Evolutionary conservation across 2,797 vertebrate genomes (phyloP).

Genomic region (Anomalospiza imberbis): DNA sequence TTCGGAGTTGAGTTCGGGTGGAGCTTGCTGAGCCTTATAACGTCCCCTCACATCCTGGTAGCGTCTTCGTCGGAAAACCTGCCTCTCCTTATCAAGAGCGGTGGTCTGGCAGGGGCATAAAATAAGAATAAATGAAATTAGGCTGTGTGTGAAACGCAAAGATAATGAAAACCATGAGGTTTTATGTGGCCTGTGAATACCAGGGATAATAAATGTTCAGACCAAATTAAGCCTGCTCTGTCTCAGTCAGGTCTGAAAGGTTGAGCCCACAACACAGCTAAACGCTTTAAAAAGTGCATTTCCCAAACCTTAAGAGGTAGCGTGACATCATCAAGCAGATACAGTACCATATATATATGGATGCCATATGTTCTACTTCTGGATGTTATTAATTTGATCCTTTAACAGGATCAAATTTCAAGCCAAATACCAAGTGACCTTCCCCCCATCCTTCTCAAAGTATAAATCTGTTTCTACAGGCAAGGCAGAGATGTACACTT

Average conservation of each 20-base stretch:
- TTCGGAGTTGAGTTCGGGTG: constrained; percentile 87
- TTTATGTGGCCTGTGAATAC: constrained; percentile 43
- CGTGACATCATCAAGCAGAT: constrained; percentile 57
- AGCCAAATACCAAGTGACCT: constrained; percentile 51
- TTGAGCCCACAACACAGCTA: constrained; percentile 47
- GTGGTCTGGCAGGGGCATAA: constrained; percentile 90
- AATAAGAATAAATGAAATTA: constrained; percentile 83
- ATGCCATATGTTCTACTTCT: constrained; percentile 59
- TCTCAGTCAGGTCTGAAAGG: constrained; percentile 38
- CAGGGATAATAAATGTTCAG: constrained; percentile 50
- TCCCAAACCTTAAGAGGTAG: constrained; percentile 51
- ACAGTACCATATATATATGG: constrained; percentile 62
- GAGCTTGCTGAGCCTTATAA: constrained; percentile 77
- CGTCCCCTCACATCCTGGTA: constrained; percentile 89
- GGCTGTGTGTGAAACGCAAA: constrained; percentile 63
- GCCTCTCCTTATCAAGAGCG: constrained; percentile 99
- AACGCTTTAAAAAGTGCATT: constrained; percentile 28
- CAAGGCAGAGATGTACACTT: not conserved
- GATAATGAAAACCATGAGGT: constrained; percentile 50
- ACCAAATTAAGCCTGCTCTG: constrained; percentile 40
- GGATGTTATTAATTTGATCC: constrained; percentile 62
- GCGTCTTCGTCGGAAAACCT: constrained; percentile 97
- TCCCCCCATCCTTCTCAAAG: not conserved
- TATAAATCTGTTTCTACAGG: not conserved
- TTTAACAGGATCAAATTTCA: constrained; percentile 59